phyloP scores from a whole-genome alignment of 2,113 vertebrate genomes.

The Pelecanus crispus region DNA sequence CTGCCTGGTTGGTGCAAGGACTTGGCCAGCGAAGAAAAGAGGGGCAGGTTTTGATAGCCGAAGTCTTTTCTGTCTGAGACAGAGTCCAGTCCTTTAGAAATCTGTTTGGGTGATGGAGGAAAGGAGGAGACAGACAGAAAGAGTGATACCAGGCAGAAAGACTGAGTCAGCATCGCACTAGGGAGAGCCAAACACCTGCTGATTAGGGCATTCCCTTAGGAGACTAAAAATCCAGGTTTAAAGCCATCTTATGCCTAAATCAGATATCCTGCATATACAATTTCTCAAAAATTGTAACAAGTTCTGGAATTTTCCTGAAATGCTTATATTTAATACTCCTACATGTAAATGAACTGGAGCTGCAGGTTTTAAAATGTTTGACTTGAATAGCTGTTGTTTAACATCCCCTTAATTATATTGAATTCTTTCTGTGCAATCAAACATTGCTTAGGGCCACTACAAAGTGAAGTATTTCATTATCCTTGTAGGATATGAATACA shows the following conservation, averaged over 20 bases:
- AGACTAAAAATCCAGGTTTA: not conserved
- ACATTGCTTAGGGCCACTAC: conserved; percentile 19
- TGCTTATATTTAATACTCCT: not conserved
- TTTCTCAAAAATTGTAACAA: not conserved
- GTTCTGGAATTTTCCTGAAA: not conserved
- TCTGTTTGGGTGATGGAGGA: not conserved
- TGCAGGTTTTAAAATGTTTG: conserved; percentile 2
- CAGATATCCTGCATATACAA: not conserved
- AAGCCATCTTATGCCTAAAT: not conserved
- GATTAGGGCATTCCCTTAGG: not conserved
- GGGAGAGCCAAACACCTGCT: not conserved
- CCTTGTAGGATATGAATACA: not conserved
- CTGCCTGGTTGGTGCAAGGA: not conserved
- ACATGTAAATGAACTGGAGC: not conserved
- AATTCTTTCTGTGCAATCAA: conserved; percentile 16
- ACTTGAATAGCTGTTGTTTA: conserved; percentile 44
- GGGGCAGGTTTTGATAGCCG: not conserved
- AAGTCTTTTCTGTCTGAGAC: not conserved
- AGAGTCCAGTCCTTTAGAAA: not conserved
- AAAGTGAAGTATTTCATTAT: conserved; percentile 26
- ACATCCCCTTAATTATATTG: conserved; percentile 44
- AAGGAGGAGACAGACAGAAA: not conserved
- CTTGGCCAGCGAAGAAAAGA: not conserved
- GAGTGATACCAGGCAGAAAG: not conserved
- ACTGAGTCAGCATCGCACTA: not conserved